phyloP scores from a whole-genome alignment of 2,113 vertebrate genomes.

The human (Homo sapiens) region DNA sequence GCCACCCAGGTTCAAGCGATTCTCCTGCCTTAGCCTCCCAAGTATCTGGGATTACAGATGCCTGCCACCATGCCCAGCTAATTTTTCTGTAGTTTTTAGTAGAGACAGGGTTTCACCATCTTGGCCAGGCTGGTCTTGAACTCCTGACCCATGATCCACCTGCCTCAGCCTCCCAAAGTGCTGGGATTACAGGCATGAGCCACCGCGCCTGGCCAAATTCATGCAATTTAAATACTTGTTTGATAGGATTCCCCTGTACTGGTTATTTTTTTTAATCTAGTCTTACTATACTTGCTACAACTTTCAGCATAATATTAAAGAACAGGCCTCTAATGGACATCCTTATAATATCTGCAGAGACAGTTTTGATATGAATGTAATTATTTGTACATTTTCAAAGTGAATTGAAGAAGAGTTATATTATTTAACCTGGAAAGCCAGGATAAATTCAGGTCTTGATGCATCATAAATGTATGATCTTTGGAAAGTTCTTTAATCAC shows the following conservation, averaged over 20 bases:
- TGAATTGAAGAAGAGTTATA: background rate
- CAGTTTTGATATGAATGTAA: background rate
- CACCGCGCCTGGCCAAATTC: no score
- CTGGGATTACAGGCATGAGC: no score
- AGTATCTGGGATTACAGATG: no score
- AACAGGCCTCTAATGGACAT: background rate
- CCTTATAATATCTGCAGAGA: background rate
- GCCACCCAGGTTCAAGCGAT: no score
- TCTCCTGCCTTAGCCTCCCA: no score
- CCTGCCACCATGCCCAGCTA: no score
- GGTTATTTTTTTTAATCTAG: background rate
- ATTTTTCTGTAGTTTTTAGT: no score
- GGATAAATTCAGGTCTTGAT: background rate
- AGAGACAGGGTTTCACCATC: no score
- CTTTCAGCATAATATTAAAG: background rate
- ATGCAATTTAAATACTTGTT: background rate
- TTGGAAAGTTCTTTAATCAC: background rate
- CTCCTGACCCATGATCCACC: no score
- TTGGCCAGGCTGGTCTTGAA: no score
- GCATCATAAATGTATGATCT: background rate
- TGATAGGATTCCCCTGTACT: background rate
- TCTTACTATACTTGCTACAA: background rate
- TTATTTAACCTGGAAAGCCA: background rate
- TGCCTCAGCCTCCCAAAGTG: no score
- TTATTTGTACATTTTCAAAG: background rate